Conservation (phyloP, 2,797 vertebrate genomes). For the Rhincodon typus region DNA sequence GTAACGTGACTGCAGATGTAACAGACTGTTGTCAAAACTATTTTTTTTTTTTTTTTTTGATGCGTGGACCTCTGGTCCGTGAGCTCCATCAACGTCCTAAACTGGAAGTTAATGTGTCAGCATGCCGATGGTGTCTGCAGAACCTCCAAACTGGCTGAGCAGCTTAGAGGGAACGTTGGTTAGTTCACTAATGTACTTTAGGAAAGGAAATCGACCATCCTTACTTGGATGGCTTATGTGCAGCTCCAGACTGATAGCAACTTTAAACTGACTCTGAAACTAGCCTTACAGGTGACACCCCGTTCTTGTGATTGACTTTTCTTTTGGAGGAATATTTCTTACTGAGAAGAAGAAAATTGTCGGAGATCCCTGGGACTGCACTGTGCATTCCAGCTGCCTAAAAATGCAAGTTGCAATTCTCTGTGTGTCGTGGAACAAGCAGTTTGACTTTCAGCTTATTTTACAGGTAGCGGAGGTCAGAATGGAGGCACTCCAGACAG, state of each 20-base stretch:
- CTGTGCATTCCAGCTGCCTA: background rate
- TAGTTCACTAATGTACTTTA: too few species aligned
- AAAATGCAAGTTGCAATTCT: background rate
- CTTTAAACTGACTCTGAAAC: background rate
- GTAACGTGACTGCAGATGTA: background rate
- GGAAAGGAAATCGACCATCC: too few species aligned
- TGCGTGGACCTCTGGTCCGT: too few species aligned
- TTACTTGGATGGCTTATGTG: background rate
- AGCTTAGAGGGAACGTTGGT: too few species aligned
- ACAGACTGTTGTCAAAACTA: background rate
- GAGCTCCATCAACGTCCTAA: too few species aligned
- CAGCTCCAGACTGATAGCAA: background rate
- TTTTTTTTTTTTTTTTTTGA: too few species aligned
- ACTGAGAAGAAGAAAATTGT: background rate
- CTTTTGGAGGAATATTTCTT: background rate
- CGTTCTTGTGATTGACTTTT: background rate
- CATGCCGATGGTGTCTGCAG: too few species aligned
- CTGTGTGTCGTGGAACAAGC: background rate
- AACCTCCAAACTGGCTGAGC: too few species aligned
- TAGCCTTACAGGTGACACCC: background rate
- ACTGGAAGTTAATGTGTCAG: too few species aligned
- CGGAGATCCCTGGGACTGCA: background rate
- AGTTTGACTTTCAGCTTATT: conserved; percentile 17
- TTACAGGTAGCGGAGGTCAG: conserved; percentile 71
- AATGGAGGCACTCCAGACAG: conserved; percentile 80